These are phyloP conservation scores for Phalacrocorax pelagicus DNA, from an alignment of 2,113 vertebrate species.

Conservation along the genomic window DNA sequence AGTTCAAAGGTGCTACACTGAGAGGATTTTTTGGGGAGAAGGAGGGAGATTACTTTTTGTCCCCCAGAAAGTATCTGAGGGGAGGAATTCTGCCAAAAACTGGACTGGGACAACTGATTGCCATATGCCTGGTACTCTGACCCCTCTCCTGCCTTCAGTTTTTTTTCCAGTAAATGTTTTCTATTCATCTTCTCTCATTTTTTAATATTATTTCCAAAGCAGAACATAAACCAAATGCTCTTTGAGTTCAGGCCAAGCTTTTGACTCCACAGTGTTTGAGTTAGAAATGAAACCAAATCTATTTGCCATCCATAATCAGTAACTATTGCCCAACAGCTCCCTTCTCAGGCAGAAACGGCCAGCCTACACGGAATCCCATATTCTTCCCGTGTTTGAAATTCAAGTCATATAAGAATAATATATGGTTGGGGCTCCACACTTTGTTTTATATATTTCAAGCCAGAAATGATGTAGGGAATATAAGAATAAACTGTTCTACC, in stretches of 20 bases:
- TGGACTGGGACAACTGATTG: not conserved
- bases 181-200: constrained; percentile 24
- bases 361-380: not conserved
- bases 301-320: constrained; percentile 24
- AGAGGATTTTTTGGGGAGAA: not conserved
- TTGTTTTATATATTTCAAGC: not conserved
- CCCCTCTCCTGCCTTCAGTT: not conserved
- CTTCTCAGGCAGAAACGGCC: not conserved
- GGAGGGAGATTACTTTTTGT: not conserved
- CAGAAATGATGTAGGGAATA: not conserved
- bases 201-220: constrained; percentile 46
- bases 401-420: not conserved
- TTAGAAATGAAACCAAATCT: constrained; percentile 26
- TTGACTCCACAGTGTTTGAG: constrained; percentile 8
- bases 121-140: not conserved
- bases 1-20: not conserved
- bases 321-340: constrained; percentile 1
- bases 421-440: not conserved
- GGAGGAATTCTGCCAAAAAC: not conserved
- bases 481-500: not conserved
- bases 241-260: constrained; percentile 48
- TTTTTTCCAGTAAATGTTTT: constrained; percentile 1
- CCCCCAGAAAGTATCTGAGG: not conserved
- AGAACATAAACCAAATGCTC: constrained; percentile 50
- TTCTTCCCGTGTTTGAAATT: not conserved